These are phyloP conservation scores for Pseudococcus jackbeardsleyi DNA, from an alignment of 2,888 invertebrate genomes.

Conservation along the genomic window DNA sequence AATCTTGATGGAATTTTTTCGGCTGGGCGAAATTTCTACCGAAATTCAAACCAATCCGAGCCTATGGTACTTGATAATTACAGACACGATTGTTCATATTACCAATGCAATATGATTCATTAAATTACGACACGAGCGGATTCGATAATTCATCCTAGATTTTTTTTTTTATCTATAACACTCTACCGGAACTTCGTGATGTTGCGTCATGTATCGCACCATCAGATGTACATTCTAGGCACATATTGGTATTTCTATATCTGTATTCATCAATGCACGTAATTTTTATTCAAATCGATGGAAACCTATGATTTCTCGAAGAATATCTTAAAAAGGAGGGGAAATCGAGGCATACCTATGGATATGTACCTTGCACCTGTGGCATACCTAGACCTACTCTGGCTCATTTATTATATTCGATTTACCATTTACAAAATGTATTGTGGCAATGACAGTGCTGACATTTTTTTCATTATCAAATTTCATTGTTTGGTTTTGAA, in stretches of 20 bases:
- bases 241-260: background rate
- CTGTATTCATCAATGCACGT: background rate
- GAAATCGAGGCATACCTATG: background rate
- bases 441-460: background rate
- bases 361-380: background rate
- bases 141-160: constrained; percentile 27
- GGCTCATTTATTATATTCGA: too few species aligned
- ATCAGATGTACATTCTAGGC: background rate
- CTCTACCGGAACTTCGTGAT: constrained; percentile 6
- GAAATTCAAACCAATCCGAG: background rate
- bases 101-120: constrained; percentile 1
- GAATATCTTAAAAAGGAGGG: background rate
- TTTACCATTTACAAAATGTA: background rate
- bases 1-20: background rate
- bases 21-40: background rate
- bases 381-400: too few species aligned
- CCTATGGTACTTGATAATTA: background rate
- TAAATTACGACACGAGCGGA: background rate
- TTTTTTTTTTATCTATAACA: background rate
- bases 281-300: background rate
- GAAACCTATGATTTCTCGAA: background rate
- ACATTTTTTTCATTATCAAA: background rate
- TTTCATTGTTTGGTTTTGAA: background rate
- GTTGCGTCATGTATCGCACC: constrained; percentile 3
- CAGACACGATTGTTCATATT: background rate